A percentile compares a stretch with the other conserved stretches of the same genome.
Evolutionary conservation across 2,113 vertebrate species (phyloP).

Genomic region (Calidris pygmaea): DNA sequence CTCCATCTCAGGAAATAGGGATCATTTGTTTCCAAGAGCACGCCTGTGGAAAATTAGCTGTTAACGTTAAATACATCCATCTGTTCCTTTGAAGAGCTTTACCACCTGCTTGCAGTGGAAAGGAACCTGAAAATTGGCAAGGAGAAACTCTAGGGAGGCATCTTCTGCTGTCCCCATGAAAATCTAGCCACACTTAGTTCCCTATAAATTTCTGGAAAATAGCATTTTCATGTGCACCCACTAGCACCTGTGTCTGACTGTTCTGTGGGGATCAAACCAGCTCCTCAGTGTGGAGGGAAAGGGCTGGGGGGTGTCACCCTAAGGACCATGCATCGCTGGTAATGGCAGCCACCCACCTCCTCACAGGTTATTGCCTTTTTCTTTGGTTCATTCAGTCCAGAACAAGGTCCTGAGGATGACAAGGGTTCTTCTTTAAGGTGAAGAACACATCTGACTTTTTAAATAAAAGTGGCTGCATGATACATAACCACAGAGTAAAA

Average conservation of each 20-base stretch:
- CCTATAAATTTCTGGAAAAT: not conserved
- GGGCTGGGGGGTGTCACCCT: not conserved
- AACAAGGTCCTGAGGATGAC: not conserved
- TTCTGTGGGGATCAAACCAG: not conserved
- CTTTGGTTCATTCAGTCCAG: not conserved
- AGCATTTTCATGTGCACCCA: not conserved
- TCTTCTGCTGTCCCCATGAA: not conserved
- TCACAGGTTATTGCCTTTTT: fast-evolving
- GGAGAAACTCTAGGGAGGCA: not conserved
- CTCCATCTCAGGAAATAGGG: conserved; percentile 14
- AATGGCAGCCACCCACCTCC: not conserved
- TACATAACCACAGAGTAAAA: not conserved
- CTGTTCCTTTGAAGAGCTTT: conserved; percentile 40
- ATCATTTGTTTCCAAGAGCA: conserved; percentile 40
- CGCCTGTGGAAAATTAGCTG: conserved; percentile 18
- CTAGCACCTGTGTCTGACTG: fast-evolving
- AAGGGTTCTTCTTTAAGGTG: not conserved
- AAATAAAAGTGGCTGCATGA: not conserved
- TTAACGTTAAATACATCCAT: conserved; percentile 26
- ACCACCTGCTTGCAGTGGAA: conserved; percentile 31
- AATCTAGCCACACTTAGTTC: not conserved
- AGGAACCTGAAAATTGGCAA: conserved; percentile 2
- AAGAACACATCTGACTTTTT: not conserved
- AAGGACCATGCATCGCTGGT: not conserved
- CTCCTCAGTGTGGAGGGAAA: fast-evolving